These are phyloP conservation scores for Periplaneta americana DNA, from an alignment of 1,140 invertebrate species.

Conservation along the genomic window DNA sequence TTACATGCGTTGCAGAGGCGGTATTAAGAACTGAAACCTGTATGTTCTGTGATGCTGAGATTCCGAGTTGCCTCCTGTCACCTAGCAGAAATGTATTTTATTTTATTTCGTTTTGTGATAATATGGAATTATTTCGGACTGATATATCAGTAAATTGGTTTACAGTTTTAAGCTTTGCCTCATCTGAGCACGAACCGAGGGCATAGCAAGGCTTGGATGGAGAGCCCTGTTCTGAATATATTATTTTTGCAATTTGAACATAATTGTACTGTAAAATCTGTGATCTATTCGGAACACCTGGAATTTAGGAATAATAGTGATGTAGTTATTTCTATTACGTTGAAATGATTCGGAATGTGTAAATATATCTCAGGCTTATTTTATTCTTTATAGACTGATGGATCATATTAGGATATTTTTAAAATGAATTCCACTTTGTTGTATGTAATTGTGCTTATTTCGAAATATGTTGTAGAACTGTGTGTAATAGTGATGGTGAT, in stretches of 20 bases:
- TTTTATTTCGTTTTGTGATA: not conserved
- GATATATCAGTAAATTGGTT: not conserved
- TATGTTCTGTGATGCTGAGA: not conserved
- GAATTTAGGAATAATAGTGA: not conserved
- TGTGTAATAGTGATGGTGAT: not conserved
- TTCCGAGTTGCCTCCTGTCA: not conserved
- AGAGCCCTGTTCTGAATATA: not conserved
- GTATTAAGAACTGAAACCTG: not conserved
- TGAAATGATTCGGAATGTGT: too few species aligned
- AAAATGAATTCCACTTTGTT: not conserved
- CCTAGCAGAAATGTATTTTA: not conserved
- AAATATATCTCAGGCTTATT: not conserved
- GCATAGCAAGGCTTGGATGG: not conserved
- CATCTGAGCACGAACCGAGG: not conserved
- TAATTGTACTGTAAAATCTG: not conserved
- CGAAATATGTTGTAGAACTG: too few species aligned
- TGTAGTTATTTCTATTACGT: not conserved
- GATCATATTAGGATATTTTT: not conserved
- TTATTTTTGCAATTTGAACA: not conserved
- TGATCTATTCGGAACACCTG: not conserved
- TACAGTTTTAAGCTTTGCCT: not conserved
- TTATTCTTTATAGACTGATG: not conserved
- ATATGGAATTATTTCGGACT: not conserved
- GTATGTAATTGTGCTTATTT: not conserved
- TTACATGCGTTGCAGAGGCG: too few species aligned